Conservation (phyloP, 1,140 invertebrate species). For the Agraylea sexmaculata region DNA sequence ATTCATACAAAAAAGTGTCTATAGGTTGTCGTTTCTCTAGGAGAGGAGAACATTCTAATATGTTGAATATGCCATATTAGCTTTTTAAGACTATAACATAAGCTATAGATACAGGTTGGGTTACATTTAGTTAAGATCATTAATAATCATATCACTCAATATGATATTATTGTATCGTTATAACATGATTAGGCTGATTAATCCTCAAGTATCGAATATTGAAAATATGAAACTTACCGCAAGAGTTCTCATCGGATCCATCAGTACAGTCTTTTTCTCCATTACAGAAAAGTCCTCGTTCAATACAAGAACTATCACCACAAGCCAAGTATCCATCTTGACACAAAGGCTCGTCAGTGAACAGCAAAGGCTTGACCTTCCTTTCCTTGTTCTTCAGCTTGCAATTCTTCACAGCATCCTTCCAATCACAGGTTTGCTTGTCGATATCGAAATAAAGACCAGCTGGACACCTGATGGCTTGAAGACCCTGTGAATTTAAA, state of each 20-base stretch:
- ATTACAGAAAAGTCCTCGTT: constrained; percentile 86
- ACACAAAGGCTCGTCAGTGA: constrained; percentile 86
- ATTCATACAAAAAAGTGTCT: too few species aligned
- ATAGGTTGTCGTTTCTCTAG: too few species aligned
- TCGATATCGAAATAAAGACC: constrained; percentile 91
- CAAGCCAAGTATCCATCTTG: constrained; percentile 77
- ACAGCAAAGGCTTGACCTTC: constrained; percentile 77
- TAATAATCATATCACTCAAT: too few species aligned
- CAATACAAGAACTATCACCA: constrained; percentile 76
- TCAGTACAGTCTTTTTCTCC: constrained; percentile 82
- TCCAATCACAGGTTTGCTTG: constrained; percentile 94
- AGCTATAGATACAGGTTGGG: too few species aligned
- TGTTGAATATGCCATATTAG: too few species aligned
- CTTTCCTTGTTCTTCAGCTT: constrained; percentile 83
- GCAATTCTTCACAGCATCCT: constrained; percentile 86
- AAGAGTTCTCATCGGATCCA: constrained; percentile 84
- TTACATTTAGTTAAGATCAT: too few species aligned
- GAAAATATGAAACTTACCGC: constrained; percentile 54
- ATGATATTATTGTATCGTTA: too few species aligned
- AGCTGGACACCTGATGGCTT: constrained; percentile 85
- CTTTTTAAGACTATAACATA: too few species aligned
- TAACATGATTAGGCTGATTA: too few species aligned
- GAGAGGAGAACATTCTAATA: too few species aligned
- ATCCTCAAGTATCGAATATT: constrained; percentile 2
- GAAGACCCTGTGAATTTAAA: constrained; percentile 58